Conservation (phyloP, 2,888 invertebrate species). For the Fragum sueziense region DNA sequence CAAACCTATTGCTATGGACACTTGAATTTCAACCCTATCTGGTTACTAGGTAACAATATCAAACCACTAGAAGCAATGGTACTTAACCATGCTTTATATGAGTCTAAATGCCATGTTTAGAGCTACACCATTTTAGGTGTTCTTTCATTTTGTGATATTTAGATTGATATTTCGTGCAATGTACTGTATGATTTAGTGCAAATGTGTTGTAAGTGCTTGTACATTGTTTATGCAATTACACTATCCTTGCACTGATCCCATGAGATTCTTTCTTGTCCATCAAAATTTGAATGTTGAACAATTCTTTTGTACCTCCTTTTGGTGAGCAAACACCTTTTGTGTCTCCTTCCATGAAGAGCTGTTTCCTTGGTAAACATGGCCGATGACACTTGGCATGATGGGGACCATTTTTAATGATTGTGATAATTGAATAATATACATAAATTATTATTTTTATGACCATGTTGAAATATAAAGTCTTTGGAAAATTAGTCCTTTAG, state of each 20-base stretch:
- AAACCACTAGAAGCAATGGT: background rate
- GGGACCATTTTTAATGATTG: background rate
- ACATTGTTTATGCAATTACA: too few species aligned
- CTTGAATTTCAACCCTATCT: conserved; percentile 18
- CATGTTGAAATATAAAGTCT: background rate
- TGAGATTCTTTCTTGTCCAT: conserved; percentile 37
- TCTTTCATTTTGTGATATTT: too few species aligned
- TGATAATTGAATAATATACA: conserved; percentile 14
- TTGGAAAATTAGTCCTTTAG: background rate
- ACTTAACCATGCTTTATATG: conserved; percentile 22
- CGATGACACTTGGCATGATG: background rate
- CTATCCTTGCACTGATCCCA: background rate
- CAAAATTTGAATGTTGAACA: conserved; percentile 37
- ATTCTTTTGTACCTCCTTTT: conserved; percentile 28
- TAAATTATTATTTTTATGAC: conserved; percentile 30
- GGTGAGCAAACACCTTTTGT: conserved; percentile 13
- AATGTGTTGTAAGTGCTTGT: too few species aligned
- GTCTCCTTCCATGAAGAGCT: conserved; percentile 25
- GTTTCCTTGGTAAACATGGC: conserved; percentile 3
- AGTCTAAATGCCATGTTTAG: background rate
- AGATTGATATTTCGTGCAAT: too few species aligned
- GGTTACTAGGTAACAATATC: conserved; percentile 11
- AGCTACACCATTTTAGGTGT: background rate
- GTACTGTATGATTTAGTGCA: too few species aligned
- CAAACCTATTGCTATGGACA: conserved; percentile 6